Evolutionary conservation across 2,797 vertebrate species (phyloP).

Genomic region (Diceros bicornis): DNA sequence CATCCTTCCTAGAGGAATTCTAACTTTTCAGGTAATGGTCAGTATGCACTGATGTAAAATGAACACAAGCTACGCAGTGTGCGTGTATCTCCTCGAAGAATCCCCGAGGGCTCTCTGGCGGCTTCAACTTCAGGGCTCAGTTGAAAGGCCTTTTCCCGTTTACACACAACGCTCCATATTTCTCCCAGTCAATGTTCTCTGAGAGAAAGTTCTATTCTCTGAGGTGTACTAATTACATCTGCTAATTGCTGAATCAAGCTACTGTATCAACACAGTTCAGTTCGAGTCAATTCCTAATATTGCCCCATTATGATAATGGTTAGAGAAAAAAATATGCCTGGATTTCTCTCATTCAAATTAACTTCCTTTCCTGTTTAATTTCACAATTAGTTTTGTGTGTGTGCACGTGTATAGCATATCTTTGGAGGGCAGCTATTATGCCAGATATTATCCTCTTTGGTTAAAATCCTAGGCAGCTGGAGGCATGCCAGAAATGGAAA

Average conservation of each 20-base stretch:
- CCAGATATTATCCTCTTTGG: constrained; percentile 38
- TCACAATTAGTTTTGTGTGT: constrained; percentile 70
- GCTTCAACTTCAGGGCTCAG: constrained; percentile 3
- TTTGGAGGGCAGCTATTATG: constrained; percentile 75
- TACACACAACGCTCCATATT: constrained; percentile 63
- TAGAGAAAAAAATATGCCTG: constrained; percentile 70
- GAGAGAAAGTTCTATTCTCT: constrained; percentile 84
- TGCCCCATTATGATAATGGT: constrained; percentile 78
- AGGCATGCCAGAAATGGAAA: constrained; percentile 68
- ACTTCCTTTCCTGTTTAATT: constrained; percentile 77
- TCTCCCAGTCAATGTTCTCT: constrained; percentile 78
- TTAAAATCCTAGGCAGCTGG: constrained; percentile 65
- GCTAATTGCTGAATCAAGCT: constrained; percentile 87
- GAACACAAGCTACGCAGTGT: not conserved
- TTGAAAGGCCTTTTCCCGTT: constrained; percentile 68
- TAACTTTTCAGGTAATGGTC: not conserved
- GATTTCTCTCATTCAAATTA: constrained; percentile 75
- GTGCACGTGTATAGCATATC: not conserved
- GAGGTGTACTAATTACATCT: constrained; percentile 84
- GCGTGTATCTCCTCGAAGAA: not conserved
- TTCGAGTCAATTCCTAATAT: constrained; percentile 85
- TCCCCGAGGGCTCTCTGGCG: not conserved
- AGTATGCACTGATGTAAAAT: not conserved
- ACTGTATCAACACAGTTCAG: constrained; percentile 87
- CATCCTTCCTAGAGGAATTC: constrained; percentile 1